Base-by-base conservation (phyloP, 2,113 vertebrate species). In the Oreochromis spilurus region DNA sequence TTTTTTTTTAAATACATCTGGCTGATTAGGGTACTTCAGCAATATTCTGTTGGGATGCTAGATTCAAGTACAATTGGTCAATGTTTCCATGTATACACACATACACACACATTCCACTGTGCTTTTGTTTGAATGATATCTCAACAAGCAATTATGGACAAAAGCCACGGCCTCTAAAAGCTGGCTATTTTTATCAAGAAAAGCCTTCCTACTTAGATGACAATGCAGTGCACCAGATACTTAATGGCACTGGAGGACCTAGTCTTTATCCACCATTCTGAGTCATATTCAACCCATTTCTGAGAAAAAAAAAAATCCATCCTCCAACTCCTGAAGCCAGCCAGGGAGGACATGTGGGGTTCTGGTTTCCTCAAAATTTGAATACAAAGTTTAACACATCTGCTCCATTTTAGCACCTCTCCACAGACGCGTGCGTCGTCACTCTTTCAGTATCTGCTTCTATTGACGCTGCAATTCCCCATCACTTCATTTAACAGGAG, bases 401-500 rank as follows among this genome's bases (percentile, higher is more conserved):
- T 81, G 52, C 83, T 77, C 16, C 24, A 62, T 53, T 85, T 83
- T 16, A 83, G 26, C 77, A 55, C 9, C 52, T 31, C 72, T 89
- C 14, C 34, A 81, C 1, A 16, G 43, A 12, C 67, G 29, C 17
- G 11, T n/a, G 45, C 34, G 9, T 29, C 53, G 70, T 40, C 58
- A 60, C 81, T 83, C 50, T 78, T 62, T 82, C 83, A 65, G 67
- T 54, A 48, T 65, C 80, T 50, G 83, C 78, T 57, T 82, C 83
- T 57, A 86, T 85, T 90, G 92, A 93, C 57, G 84, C 53, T 57
- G 80, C 87, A 70, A 80, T 85, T 90, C 70, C 36, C 88, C 81
- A 91, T 86, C 91, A 90, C 93, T 95, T 95, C 83, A 93, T 94
- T 96, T 95, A 93, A 83, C 85, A 45, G 60, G 70, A 85, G 85